Conservation (phyloP, 2,888 invertebrate species). For the Amblyjoppa proteus region DNA sequence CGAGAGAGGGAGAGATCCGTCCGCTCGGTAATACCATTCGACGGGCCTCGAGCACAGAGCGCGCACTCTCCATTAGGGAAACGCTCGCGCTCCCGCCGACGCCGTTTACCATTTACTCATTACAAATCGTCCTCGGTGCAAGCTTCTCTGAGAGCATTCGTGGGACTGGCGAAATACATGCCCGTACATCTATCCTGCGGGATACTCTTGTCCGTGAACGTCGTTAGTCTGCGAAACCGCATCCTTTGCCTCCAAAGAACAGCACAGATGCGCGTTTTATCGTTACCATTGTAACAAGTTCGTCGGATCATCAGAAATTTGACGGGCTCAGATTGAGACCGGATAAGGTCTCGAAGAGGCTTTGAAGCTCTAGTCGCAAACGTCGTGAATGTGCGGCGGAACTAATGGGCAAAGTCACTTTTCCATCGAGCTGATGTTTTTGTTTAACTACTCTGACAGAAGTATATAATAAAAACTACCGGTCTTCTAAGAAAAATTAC, state of each 20-base stretch:
- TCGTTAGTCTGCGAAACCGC: neutral
- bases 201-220: slow-evolving; percentile 28
- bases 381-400: no score
- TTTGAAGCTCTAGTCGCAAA: no score
- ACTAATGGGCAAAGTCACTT: no score
- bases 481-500: no score
- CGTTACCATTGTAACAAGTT: neutral
- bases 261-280: neutral
- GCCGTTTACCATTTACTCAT: slow-evolving; percentile 75
- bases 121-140: slow-evolving; percentile 72
- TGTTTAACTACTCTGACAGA: no score
- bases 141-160: slow-evolving; percentile 50
- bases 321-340: neutral
- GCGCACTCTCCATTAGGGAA: slow-evolving; percentile 65
- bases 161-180: slow-evolving; percentile 44
- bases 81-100: slow-evolving; percentile 62
- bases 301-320: neutral
- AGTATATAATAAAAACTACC: no score
- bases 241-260: neutral
- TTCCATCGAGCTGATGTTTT: no score
- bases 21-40: slow-evolving; percentile 63
- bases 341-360: neutral
- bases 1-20: slow-evolving; percentile 51
- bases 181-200: slow-evolving; percentile 17
- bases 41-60: slow-evolving; percentile 66